Conservation (phyloP, 2,888 invertebrate species). For the Antheraea assamensis region DNA sequence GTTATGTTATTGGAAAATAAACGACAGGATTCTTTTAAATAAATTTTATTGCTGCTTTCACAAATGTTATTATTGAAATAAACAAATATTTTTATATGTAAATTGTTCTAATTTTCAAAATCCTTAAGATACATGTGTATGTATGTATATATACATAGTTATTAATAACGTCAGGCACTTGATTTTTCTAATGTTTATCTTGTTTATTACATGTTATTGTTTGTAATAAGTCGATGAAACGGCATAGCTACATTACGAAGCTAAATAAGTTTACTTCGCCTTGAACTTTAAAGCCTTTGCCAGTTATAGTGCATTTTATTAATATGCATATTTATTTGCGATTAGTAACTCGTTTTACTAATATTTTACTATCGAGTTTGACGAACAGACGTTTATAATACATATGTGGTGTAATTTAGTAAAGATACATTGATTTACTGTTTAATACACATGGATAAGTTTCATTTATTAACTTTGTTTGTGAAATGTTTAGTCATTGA, state of each 20-base stretch:
- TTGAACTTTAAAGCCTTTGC: conserved; percentile 44
- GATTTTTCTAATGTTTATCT: not conserved
- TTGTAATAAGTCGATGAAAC: not conserved
- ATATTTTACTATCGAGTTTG: not conserved
- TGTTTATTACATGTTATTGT: not conserved
- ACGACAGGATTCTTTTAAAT: not conserved
- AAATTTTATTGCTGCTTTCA: not conserved
- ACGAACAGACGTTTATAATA: not conserved
- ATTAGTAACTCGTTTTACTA: conserved; percentile 47
- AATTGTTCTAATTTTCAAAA: not conserved
- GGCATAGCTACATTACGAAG: not conserved
- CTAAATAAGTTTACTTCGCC: not conserved
- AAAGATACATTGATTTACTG: not conserved
- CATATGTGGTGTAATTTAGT: not conserved
- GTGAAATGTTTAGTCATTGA: not conserved
- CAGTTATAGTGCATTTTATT: conserved; percentile 76
- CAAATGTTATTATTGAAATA: not conserved
- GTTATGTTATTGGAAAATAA: not conserved
- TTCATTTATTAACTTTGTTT: conserved; percentile 2
- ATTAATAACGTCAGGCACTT: not conserved
- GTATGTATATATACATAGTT: not conserved
- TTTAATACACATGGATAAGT: not conserved
- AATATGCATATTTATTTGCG: conserved; percentile 58
- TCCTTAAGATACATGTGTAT: not conserved
- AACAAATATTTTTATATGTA: too few relatives aligned